Conservation (phyloP, 1,140 invertebrate species). For the Diploscapter pachys region DNA sequence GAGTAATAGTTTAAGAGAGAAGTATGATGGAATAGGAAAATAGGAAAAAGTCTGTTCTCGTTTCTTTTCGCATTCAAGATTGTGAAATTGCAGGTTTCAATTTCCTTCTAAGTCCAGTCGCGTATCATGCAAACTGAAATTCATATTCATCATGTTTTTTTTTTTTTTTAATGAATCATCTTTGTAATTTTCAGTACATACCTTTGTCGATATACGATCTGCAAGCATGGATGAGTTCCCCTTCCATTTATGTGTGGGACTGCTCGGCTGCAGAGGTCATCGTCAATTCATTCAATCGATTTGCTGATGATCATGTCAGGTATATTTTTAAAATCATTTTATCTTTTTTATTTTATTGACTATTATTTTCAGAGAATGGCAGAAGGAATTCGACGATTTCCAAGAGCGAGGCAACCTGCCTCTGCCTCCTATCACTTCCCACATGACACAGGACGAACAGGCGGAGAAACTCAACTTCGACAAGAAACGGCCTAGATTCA, state of each 20-base stretch:
- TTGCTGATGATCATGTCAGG: slow-evolving; percentile 48
- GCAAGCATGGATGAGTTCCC: slow-evolving; percentile 97
- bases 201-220: slow-evolving; percentile 95
- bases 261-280: slow-evolving; percentile 94
- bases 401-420: slow-evolving; percentile 25
- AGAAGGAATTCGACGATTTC: slow-evolving; percentile 39
- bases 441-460: neutral
- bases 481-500: slow-evolving; percentile 10
- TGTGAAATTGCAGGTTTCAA: neutral
- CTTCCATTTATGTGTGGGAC: slow-evolving; percentile 98
- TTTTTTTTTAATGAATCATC: slow-evolving; percentile 15
- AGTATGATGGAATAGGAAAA: no score
- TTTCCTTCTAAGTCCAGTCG: no score
- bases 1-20: no score
- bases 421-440: neutral
- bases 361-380: slow-evolving; percentile 2
- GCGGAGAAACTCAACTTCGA: neutral
- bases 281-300: slow-evolving; percentile 50
- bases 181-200: slow-evolving; percentile 77
- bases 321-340: neutral
- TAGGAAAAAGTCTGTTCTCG: no score
- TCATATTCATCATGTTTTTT: no score
- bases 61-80: slow-evolving; percentile 14
- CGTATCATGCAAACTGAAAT: no score
- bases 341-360: neutral